phyloP scores from a whole-genome alignment of 2,888 invertebrate species.

The Carpatolechia fugitivella region DNA sequence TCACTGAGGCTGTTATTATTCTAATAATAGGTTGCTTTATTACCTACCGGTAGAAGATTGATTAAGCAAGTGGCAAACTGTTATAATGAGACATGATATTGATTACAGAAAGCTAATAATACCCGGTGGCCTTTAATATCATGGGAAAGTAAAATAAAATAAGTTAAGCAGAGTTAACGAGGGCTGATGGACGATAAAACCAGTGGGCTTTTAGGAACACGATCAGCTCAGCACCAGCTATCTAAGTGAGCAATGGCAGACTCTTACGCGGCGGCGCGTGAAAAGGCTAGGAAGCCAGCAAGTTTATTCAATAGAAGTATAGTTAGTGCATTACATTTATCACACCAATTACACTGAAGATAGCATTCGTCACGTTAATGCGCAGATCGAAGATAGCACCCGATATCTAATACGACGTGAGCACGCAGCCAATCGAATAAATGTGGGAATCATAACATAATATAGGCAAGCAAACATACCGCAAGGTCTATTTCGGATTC shows the following conservation, averaged over 20 bases:
- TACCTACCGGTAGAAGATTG: neutral
- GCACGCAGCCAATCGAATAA: constrained; percentile 48
- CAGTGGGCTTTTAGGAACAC: constrained; percentile 5
- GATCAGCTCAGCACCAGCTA: constrained; percentile 8
- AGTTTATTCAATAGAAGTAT: constrained; percentile 16
- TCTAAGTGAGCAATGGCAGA: constrained; percentile 12
- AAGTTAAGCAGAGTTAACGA: constrained; percentile 9
- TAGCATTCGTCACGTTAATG: constrained; percentile 18
- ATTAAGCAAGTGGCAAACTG: neutral
- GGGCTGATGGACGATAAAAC: constrained; percentile 12
- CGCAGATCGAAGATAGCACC: constrained; percentile 24
- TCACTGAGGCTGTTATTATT: neutral
- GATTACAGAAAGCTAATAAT: neutral
- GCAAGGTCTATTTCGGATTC: constrained; percentile 16
- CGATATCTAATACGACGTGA: constrained; percentile 43
- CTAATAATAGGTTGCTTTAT: neutral
- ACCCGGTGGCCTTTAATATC: neutral
- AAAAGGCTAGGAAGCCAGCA: constrained; percentile 15
- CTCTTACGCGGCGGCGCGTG: constrained; percentile 12
- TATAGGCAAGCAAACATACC: constrained; percentile 29
- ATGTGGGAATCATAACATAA: constrained; percentile 50
- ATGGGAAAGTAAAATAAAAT: constrained; percentile 1
- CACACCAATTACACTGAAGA: constrained; percentile 19
- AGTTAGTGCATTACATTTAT: constrained; percentile 20
- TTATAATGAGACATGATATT: neutral